phyloP scores from a whole-genome alignment of 2,113 vertebrate species.

The Lophochroa leadbeateri region DNA sequence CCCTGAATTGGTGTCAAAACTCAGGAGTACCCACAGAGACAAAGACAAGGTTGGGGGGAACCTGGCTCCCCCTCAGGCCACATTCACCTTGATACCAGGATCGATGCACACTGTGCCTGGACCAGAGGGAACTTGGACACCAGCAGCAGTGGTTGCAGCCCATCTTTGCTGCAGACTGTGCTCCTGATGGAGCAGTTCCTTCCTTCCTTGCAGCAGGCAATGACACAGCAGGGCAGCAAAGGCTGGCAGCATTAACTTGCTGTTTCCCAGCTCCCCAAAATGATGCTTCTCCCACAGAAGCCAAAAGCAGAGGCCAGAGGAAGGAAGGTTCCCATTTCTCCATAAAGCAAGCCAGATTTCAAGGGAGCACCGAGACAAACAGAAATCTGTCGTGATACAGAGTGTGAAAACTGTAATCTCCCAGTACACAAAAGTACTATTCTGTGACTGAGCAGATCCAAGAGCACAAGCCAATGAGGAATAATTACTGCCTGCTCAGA shows the following conservation, averaged over 20 bases:
- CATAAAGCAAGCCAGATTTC: background rate
- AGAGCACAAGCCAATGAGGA: background rate
- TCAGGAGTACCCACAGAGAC: background rate
- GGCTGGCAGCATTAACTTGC: background rate
- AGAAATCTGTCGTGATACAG: background rate
- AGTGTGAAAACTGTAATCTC: background rate
- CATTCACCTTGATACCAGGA: background rate
- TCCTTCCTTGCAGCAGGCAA: background rate
- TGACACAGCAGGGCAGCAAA: background rate
- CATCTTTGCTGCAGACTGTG: background rate
- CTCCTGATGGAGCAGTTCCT: background rate
- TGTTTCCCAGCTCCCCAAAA: background rate
- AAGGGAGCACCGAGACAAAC: background rate
- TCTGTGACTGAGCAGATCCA: background rate
- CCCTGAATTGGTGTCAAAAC: background rate
- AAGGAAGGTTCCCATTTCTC: background rate
- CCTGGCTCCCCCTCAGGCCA: background rate
- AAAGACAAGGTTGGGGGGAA: background rate
- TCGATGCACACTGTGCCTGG: background rate
- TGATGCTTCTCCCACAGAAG: background rate
- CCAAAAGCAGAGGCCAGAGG: background rate
- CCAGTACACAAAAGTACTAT: background rate
- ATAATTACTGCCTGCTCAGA: background rate
- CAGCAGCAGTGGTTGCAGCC: background rate
- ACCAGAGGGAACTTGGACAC: background rate